Conservation (phyloP, 2,888 invertebrate species). For the Hypena proboscidalis region DNA sequence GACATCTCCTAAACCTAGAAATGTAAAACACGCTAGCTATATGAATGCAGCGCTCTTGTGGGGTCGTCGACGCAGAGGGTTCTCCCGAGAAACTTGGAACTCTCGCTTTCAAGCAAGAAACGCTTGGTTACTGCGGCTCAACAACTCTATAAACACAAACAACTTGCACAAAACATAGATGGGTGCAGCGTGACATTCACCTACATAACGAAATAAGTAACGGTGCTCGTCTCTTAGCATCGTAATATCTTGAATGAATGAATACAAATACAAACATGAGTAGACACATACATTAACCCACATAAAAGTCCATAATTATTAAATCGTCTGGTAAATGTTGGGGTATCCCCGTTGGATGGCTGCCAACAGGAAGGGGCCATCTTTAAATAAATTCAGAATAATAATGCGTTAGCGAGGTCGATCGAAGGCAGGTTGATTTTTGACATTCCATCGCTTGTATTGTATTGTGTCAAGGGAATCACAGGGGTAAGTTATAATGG, state of each 20-base stretch:
- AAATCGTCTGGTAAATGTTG: conserved; percentile 78
- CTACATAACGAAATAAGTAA: conserved; percentile 50
- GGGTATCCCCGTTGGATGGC: conserved; percentile 78
- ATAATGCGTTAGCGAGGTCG: conserved; percentile 61
- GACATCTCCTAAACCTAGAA: conserved; percentile 4
- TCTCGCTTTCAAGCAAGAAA: conserved; percentile 79
- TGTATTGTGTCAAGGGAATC: conserved; percentile 12
- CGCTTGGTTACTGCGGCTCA: conserved; percentile 64
- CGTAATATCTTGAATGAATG: conserved; percentile 54
- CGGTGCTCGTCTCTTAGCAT: conserved; percentile 42
- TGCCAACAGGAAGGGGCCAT: conserved; percentile 79
- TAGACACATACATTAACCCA: conserved; percentile 64
- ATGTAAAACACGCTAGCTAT: conserved; percentile 36
- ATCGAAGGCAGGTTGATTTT: conserved; percentile 52
- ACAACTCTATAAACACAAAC: conserved; percentile 61
- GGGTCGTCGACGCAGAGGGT: conserved; percentile 59
- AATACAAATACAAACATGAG: conserved; percentile 53
- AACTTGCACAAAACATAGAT: conserved; percentile 58
- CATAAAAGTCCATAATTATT: conserved; percentile 76
- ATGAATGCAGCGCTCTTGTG: conserved; percentile 56
- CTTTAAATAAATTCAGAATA: conserved; percentile 78
- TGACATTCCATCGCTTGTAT: conserved; percentile 33
- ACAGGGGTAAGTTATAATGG: conserved; percentile 4
- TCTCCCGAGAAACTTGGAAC: conserved; percentile 72
- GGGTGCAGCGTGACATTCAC: conserved; percentile 63